These are phyloP conservation scores for Drosophila ironensis DNA, from an alignment of 1,140 invertebrate genomes.

Conservation along the genomic window DNA sequence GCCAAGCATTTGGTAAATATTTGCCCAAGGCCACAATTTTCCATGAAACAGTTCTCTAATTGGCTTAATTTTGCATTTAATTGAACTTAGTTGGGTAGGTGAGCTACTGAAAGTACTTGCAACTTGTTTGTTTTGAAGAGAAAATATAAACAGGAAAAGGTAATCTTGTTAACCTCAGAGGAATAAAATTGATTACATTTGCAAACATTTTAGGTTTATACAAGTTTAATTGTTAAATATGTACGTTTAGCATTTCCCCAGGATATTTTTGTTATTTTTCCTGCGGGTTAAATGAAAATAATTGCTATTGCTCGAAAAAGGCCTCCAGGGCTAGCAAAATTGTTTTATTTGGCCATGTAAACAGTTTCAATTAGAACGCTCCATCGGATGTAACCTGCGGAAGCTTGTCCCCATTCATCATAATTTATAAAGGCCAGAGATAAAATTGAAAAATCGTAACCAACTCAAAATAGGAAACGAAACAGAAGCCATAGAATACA, in stretches of 20 bases:
- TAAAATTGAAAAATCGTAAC: not conserved
- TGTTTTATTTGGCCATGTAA: not conserved
- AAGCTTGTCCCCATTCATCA: constrained; percentile 6
- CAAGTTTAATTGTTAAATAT: not conserved
- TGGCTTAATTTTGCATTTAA: constrained; percentile 45
- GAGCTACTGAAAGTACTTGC: not conserved
- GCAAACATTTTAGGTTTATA: not conserved
- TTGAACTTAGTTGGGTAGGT: constrained; percentile 3
- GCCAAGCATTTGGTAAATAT: constrained; percentile 38
- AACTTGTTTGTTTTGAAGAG: too few species aligned
- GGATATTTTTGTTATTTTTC: not conserved
- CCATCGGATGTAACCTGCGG: not conserved
- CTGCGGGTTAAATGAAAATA: not conserved
- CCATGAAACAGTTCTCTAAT: constrained; percentile 49
- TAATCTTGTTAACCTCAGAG: too few species aligned
- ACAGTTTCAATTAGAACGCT: constrained; percentile 11
- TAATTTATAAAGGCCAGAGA: constrained; percentile 18
- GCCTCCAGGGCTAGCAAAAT: not conserved
- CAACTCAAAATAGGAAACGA: not conserved
- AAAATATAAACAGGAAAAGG: not conserved
- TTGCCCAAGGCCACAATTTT: constrained; percentile 18
- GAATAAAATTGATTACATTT: not conserved
- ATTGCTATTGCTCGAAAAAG: too few species aligned
- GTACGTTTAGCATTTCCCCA: not conserved
- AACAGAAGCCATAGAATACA: constrained; percentile 3